Conservation (phyloP, 2,113 vertebrate species). For the Ptilorrhoa leucosticta region DNA sequence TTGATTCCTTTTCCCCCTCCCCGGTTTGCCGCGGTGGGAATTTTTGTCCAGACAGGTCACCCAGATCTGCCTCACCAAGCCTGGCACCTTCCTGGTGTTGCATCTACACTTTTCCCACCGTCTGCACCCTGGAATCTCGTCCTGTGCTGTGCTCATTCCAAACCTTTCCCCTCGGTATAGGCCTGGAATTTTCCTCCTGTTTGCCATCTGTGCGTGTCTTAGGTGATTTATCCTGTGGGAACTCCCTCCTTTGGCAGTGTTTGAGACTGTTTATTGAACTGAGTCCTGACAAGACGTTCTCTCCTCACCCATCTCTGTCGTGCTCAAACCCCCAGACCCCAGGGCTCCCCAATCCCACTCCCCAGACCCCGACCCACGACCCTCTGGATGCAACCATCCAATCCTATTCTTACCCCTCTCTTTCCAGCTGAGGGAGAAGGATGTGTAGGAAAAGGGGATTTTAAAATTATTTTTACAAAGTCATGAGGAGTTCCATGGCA, state of each 20-base stretch:
- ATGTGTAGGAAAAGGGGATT: no score
- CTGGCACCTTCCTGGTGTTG: background rate
- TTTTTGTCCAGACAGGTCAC: background rate
- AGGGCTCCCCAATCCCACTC: background rate
- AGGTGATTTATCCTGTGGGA: background rate
- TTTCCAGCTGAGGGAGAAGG: background rate
- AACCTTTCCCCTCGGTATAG: background rate
- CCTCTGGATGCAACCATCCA: background rate
- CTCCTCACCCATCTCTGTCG: background rate
- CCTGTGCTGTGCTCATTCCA: background rate
- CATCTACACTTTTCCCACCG: fast-evolving
- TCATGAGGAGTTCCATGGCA: background rate
- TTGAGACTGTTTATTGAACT: background rate
- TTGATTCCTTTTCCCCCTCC: background rate
- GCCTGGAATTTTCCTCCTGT: background rate
- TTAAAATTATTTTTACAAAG: background rate
- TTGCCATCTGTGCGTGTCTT: background rate
- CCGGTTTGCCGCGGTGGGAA: background rate
- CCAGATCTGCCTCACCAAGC: background rate
- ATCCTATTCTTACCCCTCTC: background rate
- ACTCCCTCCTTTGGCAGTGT: background rate
- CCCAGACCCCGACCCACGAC: background rate
- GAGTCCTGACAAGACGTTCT: background rate
- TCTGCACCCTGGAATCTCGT: background rate
- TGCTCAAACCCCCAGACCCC: background rate